A percentile compares a stretch with the other conserved stretches of the same genome.
phyloP scores from a whole-genome alignment of 1,140 invertebrate genomes.

The Nebria ingens region DNA sequence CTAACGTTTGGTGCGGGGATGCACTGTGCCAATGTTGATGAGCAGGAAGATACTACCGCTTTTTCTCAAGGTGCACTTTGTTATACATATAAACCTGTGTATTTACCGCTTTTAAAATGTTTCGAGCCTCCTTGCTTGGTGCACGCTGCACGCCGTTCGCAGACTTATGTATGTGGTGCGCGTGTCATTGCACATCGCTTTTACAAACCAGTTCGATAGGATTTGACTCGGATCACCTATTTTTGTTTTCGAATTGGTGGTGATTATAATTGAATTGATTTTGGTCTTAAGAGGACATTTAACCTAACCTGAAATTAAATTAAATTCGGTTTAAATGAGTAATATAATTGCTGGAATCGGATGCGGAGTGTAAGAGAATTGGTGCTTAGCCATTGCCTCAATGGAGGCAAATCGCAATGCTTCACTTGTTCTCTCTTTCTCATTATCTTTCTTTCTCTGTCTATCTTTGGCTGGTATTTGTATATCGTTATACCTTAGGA shows the following conservation, averaged over 20 bases:
- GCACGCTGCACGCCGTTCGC: constrained; percentile 1
- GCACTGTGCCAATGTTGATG: not conserved
- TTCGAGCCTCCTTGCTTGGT: not conserved
- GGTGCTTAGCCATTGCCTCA: not conserved
- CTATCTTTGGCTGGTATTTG: not conserved
- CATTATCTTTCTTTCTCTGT: not conserved
- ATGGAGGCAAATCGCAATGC: not conserved
- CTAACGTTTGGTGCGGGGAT: not conserved
- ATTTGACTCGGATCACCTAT: no score
- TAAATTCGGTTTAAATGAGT: no score
- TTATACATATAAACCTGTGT: not conserved
- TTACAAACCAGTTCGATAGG: not conserved
- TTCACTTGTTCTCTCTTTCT: constrained; percentile 2
- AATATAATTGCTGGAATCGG: no score
- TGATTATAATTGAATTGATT: no score
- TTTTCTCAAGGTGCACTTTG: not conserved
- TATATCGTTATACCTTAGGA: not conserved
- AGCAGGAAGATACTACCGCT: not conserved
- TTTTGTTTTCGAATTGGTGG: no score
- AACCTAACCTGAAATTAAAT: no score
- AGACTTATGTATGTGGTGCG: constrained; percentile 1
- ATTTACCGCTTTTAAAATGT: not conserved
- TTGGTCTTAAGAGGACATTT: no score
- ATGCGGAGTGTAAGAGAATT: not conserved
- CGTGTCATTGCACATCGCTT: not conserved